Evolutionary conservation across 2,888 invertebrate genomes (phyloP).

Genomic region (Trichopoda pennipes): DNA sequence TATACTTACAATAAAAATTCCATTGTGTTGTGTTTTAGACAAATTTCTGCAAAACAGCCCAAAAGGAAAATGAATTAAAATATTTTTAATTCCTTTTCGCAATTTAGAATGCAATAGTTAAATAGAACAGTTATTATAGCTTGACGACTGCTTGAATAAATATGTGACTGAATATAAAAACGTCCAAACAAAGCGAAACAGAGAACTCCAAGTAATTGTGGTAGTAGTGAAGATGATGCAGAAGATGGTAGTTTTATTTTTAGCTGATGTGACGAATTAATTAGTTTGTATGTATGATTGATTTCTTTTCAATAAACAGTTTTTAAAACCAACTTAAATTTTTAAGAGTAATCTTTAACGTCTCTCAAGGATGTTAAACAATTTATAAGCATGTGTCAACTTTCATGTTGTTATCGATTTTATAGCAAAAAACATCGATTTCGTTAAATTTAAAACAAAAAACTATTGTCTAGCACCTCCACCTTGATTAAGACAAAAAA

Average conservation of each 20-base stretch:
- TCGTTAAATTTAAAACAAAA: constrained; percentile 9
- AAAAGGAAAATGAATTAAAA: constrained; percentile 4
- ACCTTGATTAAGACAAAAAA: constrained; percentile 37
- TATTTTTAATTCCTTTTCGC: not conserved
- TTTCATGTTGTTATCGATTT: constrained; percentile 5
- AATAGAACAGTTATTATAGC: constrained; percentile 13
- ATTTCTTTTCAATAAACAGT: constrained; percentile 8
- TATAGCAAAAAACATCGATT: constrained; percentile 5
- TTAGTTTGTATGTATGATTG: constrained; percentile 33
- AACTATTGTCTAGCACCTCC: constrained; percentile 56
- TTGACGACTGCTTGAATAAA: constrained; percentile 15
- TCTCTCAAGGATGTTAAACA: not conserved
- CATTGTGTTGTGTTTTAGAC: constrained; percentile 73
- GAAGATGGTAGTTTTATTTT: constrained; percentile 66
- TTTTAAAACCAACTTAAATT: not conserved
- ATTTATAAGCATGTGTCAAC: not conserved
- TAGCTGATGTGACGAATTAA: constrained; percentile 68
- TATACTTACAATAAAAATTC: constrained; percentile 81
- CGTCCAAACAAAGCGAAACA: not conserved
- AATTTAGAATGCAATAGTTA: not conserved
- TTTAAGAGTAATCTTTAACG: not conserved
- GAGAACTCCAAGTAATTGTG: constrained; percentile 42
- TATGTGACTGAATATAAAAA: not conserved
- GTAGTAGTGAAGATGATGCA: constrained; percentile 30
- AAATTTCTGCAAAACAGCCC: constrained; percentile 45